Percentiles rank a stretch among this genome's conserved stretches.
These are phyloP conservation scores for Euglossa dilemma DNA, from an alignment of 1,140 invertebrate genomes.

Conservation along the genomic window DNA sequence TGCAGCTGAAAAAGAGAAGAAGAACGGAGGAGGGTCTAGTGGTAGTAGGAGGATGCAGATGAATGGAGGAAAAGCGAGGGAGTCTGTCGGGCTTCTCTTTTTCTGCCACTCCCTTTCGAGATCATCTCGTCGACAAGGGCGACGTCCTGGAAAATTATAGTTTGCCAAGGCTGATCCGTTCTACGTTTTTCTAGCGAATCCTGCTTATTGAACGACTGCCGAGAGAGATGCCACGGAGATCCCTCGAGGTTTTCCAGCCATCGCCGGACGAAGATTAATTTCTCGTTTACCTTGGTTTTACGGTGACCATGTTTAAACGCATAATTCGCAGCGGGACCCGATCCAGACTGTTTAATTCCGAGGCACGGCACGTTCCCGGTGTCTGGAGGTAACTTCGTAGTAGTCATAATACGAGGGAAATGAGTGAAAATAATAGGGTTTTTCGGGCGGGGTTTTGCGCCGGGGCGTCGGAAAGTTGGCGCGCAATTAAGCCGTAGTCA, in stretches of 20 bases:
- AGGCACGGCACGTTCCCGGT: neutral
- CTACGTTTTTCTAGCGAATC: neutral
- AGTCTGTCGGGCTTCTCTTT: neutral
- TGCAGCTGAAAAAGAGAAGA: neutral
- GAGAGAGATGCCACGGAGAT: neutral
- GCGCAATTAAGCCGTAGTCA: neutral
- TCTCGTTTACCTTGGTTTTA: neutral
- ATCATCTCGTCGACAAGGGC: conserved; percentile 8
- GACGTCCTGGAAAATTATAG: conserved; percentile 9
- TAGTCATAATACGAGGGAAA: too few relatives aligned
- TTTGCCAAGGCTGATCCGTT: neutral
- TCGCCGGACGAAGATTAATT: neutral
- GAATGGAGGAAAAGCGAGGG: neutral
- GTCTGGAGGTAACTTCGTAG: neutral
- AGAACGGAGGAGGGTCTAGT: neutral
- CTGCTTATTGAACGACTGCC: neutral
- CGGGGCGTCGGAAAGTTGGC: neutral
- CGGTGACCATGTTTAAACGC: neutral
- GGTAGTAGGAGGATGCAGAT: neutral
- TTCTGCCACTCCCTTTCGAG: neutral
- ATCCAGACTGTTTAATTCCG: neutral
- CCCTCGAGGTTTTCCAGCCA: neutral
- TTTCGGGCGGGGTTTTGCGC: neutral
- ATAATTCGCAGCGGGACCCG: neutral
- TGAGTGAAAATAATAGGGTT: neutral